A percentile compares a stretch with the other conserved stretches of the same genome.
These are phyloP conservation scores for Tretioscincus oriximinensis DNA, from an alignment of 2,113 vertebrate genomes.

Conservation along the genomic window DNA sequence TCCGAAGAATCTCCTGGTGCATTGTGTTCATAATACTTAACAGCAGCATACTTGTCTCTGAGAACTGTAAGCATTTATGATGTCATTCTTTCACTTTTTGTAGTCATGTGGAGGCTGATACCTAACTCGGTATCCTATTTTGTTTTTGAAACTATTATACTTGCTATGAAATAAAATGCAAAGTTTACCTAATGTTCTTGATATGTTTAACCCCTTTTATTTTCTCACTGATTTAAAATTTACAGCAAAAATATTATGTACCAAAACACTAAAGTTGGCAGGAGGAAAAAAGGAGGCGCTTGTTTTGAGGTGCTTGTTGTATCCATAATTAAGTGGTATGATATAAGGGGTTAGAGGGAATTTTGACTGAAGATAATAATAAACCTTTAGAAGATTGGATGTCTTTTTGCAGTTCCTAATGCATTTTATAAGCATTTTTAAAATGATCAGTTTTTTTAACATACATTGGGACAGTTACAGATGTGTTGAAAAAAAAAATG, in stretches of 20 bases:
- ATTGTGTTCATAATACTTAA: slow-evolving; percentile 39
- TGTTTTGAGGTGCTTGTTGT: not conserved
- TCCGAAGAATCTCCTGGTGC: not conserved
- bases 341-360: not conserved
- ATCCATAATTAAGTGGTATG: not conserved
- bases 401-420: too few species aligned
- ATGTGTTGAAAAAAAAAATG: not conserved
- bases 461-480: not conserved
- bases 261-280: not conserved
- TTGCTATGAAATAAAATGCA: slow-evolving; percentile 78
- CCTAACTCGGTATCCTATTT: slow-evolving; percentile 68
- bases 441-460: too few species aligned
- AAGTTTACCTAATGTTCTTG: slow-evolving; percentile 73
- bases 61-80: slow-evolving; percentile 69
- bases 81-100: slow-evolving; percentile 69
- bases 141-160: slow-evolving; percentile 76
- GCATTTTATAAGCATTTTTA: not conserved
- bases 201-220: slow-evolving; percentile 26
- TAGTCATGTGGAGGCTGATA: slow-evolving; percentile 69
- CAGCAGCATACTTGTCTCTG: slow-evolving; percentile 63
- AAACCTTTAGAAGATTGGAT: too few species aligned
- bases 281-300: not conserved
- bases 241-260: not conserved
- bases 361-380: not conserved
- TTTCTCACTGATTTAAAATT: slow-evolving; percentile 5